Conservation (phyloP, 2,888 invertebrate genomes). For the Lagria hirta region DNA sequence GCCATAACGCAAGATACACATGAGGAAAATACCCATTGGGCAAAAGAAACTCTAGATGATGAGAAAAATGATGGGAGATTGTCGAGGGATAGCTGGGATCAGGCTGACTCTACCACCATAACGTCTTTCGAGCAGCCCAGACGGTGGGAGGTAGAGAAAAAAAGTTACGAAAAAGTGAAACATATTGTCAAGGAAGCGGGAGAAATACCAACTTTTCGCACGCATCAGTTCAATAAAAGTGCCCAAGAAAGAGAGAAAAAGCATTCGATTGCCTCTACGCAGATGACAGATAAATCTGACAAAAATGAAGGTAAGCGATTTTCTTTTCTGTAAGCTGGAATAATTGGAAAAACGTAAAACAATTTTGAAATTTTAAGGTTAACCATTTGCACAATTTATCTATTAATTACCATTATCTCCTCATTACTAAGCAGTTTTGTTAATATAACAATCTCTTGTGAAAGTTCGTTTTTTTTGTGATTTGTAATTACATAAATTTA, state of each 20-base stretch:
- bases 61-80: slow-evolving; percentile 43
- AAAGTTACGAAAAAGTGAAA: slow-evolving; percentile 38
- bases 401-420: too few species aligned
- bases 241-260: slow-evolving; percentile 70
- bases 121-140: slow-evolving; percentile 51
- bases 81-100: slow-evolving; percentile 53
- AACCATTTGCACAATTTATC: too few species aligned
- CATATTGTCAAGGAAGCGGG: slow-evolving; percentile 40
- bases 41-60: slow-evolving; percentile 47
- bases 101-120: slow-evolving; percentile 53
- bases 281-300: slow-evolving; percentile 71
- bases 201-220: slow-evolving; percentile 69
- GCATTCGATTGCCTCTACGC: slow-evolving; percentile 73
- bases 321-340: too few species aligned
- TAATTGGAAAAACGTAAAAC: too few species aligned
- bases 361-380: too few species aligned
- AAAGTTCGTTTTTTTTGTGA: too few species aligned
- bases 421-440: too few species aligned
- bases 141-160: slow-evolving; percentile 42
- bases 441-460: too few species aligned
- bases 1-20: slow-evolving; percentile 48
- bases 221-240: slow-evolving; percentile 62
- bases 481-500: too few species aligned
- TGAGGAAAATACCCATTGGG: slow-evolving; percentile 58
- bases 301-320: slow-evolving; percentile 55